Base-by-base conservation (phyloP, 2,797 vertebrate species). In the Arremon brunneinucha region DNA sequence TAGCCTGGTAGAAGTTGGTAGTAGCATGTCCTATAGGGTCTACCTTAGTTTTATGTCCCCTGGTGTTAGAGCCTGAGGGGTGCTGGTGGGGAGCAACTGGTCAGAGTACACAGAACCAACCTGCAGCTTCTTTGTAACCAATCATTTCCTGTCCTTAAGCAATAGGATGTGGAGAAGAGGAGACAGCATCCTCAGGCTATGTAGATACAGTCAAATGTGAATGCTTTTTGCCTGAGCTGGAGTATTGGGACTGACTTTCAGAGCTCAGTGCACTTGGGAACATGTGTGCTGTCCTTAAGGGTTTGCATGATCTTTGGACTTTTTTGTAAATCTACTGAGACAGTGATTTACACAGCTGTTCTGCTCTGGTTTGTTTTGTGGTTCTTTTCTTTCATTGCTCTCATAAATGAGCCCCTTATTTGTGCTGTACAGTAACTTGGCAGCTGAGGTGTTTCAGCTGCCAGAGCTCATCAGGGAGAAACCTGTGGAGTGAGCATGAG, bases 1-100 rank as follows among this genome's bases (percentile, higher is more conserved):
- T 67, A 30, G 18, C 57, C 34, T 65, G n/a, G 23, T 18, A 30
- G 34, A 75, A 69, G 32, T 43, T 71, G 24, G 9, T 60, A 35
- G 37, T 23, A 82, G 46, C 3, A 1, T 2, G 2, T 62, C 32
- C 27, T 55, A 0, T 22, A 19, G n/a, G 2, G 2, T 57, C 28
- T 89, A 21, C 35, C 39, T 59, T 89, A 64, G 52, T 69, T 89
- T 60, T 59, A 15, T 6, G 1, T 34, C 7, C 30, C 6, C 4
- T 71, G 53, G 4, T 6, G 3, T 46, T 71, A n/a, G 22, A 53
- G 37, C 30, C 59, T 68, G 68, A 76, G 39, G 11, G 2, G 6
- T 64, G 37, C 13, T 46, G 20, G 26, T 21, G 17, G 52, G 34
- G 11, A 69, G 20, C 16, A 60, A 5, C 52, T 46, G 23, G 22